Evolutionary conservation across 2,113 vertebrate genomes (phyloP), one percentile per base, ranked within the genome.

Genomic region (Agapornis roseicollis): DNA sequence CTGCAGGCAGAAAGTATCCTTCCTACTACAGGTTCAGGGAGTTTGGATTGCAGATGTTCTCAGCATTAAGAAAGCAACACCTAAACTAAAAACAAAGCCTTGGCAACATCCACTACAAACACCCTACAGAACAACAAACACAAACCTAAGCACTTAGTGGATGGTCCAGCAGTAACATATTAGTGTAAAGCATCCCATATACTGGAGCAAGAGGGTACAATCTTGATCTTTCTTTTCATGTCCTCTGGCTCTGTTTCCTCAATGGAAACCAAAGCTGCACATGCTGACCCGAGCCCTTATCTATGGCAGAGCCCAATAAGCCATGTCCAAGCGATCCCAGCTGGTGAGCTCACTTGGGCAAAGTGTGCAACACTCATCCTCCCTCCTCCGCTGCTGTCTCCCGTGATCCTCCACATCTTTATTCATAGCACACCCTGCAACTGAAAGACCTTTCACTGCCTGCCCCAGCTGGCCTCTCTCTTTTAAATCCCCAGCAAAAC

Each of bases 301-400:
- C 8, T 18, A 8, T 18, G 53, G 53, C 60, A 65, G 27, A 42
- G 69, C 28, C 83, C 7, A 16, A 22, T 10, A 18, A 83, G 53
- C 31, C 31, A 27, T 2, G 5, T 17, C 64, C 83, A 77, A 77
- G 72, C 2, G 0, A 55, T 13, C 46, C 41, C 64, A 90, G 58
- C 44, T 17, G 76, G 39, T 9, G 44, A 85, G n/a, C n/a, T 52
- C 13, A 4, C 37, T 16, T 0, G 0, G 60, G 55, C 52, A 81
- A 71, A 27, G 41, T 2, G 3, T 1, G 0, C 73, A 35, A 13
- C 6, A 2, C n/a, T 39, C 1, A 0, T n/a, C 56, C 37, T 76
- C 66, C 55, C 69, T 89, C 46, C 71, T 41, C 31, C 1, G 0
- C 35, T 7, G 6, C n/a, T 20, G 44, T 22, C 41, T 66, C 50